Evolutionary conservation across 2,888 invertebrate genomes (phyloP).

Genomic region (Athalia rosae): DNA sequence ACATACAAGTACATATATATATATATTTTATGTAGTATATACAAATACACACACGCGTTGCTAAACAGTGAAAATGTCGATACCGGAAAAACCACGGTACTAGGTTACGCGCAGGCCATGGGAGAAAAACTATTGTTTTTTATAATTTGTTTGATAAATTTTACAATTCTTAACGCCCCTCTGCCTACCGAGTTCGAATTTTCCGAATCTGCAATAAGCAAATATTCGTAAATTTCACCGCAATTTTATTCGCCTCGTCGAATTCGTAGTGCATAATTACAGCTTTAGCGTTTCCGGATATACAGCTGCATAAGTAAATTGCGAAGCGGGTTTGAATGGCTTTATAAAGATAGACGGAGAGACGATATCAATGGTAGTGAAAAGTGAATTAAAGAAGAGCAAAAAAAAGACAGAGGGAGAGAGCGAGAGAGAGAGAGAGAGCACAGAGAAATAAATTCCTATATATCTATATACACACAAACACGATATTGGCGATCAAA

Average conservation of each 20-base stretch:
- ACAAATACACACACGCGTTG: conserved; percentile 50
- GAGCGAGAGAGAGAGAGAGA: neutral
- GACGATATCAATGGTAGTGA: too few species aligned
- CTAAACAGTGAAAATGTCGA: conserved; percentile 70
- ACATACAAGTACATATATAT: conserved; percentile 18
- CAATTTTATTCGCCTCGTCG: too few species aligned
- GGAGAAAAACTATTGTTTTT: conserved; percentile 21
- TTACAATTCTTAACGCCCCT: neutral
- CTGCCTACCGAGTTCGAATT: neutral
- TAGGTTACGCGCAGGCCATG: conserved; percentile 26
- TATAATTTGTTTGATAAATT: conserved; percentile 12
- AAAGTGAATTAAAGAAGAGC: neutral
- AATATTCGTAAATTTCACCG: too few species aligned
- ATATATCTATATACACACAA: neutral
- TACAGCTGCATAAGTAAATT: too few species aligned
- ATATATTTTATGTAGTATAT: conserved; percentile 33
- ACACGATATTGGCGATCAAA: conserved; percentile 39
- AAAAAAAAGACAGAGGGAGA: neutral
- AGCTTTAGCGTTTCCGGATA: too few species aligned
- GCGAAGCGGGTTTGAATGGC: too few species aligned
- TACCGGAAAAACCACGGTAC: conserved; percentile 70
- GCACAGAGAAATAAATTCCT: neutral
- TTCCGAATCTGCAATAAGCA: too few species aligned
- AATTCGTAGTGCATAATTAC: too few species aligned
- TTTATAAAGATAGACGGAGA: too few species aligned